Evolutionary conservation across 2,888 invertebrate genomes (phyloP), one percentile per base, ranked within the genome.

Genomic region (Drosophila mercatorum): DNA sequence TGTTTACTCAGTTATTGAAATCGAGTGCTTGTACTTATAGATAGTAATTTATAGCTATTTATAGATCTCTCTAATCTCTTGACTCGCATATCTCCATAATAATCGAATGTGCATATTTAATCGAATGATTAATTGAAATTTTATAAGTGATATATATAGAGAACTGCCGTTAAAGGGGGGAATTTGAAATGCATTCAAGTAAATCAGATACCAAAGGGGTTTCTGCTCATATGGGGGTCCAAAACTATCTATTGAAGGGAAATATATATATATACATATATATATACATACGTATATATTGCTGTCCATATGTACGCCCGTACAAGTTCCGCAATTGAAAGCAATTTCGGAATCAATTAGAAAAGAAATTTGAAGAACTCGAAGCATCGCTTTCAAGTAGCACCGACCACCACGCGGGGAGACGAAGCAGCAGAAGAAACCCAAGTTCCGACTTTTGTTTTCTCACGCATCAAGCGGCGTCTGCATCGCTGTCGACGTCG

Each of bases 311-410:
- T 34, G 31, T 34, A 2, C 28, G 22, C 36, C 12, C 40, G 49
- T 17, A 36, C 7, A 28, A 51, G 55, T 51, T 31, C 44, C 40
- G 38, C 28, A 84, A 86, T 83, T 86, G 82, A 78, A 73, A 77
- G 58, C 77, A 83, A 86, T 86, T 80, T 80, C 72, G 65, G 76
- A 65, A 83, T 84, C 86, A 84, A 84, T 86, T 86, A 82, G 83
- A 83, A 73, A 67, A 75, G 80, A 53, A 78, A 83, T 83, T 85
- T 85, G 70, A 83, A 73, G 80, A 80, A 74, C 81, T 72, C 63
- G 40, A 34, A 58, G 67, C 60, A 77, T 56, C 62, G 75, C 83
- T 83, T 83, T 84, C 80, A 85, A 84, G 83, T 81, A 80, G 80
- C 72, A 73, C 72, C 79, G 83, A 34, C 34, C 17, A 17, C 17